A percentile compares a stretch with the other conserved stretches of the same genome.
phyloP scores from a whole-genome alignment of 2,113 vertebrate genomes.

The Saguinus imperator region DNA sequence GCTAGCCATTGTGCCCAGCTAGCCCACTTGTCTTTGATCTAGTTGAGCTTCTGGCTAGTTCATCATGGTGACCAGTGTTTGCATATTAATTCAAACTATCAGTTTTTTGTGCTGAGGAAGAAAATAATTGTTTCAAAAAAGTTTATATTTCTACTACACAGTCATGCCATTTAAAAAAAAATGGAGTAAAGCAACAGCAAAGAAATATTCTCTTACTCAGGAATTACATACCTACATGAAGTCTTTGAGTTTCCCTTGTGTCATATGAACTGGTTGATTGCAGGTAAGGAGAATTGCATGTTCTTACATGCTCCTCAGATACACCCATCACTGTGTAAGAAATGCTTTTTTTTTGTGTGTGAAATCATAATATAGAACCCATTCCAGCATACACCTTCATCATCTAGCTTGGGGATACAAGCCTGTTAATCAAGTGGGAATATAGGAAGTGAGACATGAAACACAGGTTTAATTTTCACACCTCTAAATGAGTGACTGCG shows the following conservation, averaged over 20 bases:
- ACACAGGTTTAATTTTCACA: conserved; percentile 54
- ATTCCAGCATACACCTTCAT: not conserved
- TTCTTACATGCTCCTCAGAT: not conserved
- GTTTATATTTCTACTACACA: not conserved
- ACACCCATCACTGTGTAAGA: not conserved
- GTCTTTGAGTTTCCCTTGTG: not conserved
- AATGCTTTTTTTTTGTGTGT: not conserved
- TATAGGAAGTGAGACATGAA: conserved; percentile 52
- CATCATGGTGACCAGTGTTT: not conserved
- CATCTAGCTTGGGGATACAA: not conserved
- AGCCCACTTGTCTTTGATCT: not conserved
- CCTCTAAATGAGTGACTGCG: conserved; percentile 53
- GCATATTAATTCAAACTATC: not conserved
- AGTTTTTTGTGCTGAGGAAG: not conserved
- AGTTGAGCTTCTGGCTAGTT: not conserved
- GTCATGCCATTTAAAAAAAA: not conserved
- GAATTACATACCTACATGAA: not conserved
- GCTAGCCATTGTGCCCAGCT: no score
- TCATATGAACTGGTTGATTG: not conserved
- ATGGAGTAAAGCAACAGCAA: not conserved
- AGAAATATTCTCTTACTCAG: not conserved
- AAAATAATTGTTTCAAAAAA: not conserved
- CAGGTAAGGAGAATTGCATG: not conserved
- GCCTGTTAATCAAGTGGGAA: not conserved
- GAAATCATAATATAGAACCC: not conserved